Base-by-base conservation (phyloP, 2,888 invertebrate genomes). In the Dasysyrphus albostriatus region DNA sequence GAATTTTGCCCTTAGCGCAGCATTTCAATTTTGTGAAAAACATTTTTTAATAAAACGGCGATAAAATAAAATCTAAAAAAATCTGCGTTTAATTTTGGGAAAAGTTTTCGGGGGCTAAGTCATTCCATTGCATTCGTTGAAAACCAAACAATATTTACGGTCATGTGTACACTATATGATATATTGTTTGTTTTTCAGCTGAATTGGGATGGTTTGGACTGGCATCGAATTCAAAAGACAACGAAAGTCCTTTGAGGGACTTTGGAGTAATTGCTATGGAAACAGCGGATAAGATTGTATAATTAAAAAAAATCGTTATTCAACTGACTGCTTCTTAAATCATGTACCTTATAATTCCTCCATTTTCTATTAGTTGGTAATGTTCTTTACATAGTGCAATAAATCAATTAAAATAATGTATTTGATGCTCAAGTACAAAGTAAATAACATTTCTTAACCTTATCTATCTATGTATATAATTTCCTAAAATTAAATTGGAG, bases 101-200 rank as follows among this genome's bases (percentile, higher is more conserved):
- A 7, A 8, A n/a, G 6, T 16, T 29, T 10, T 24, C 47, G 65
- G 39, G 34, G 75, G 65, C 2, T 69, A 44, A 58, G 65, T 78
- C 79, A 79, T 83, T 87, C 87, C 87, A 83, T 67, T 87, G 58
- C 65, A 74, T 65, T 87, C 83, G 83, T 56, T 75, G 83, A 83
- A 75, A 87, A 83, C 47, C 83, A 74, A 79, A 49, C 78, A 72
- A 78, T 44, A 39, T n/a, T 42, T 12, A 61, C 65, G 16, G 32
- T 51, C 49, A 42, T 12, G 29, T 58, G 34, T 67, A 39, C n/a
- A 47, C 47, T 47, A 32, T 74, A 70, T 73, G 63, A 14, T 78
- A 44, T 65, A 34, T 54, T 69, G 49, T 51, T 51, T 67, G 78
- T 87, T 58, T 85, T 83, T 42, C 79, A 87, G 87, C 37, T 75